Evolutionary conservation across 1,140 invertebrate species (phyloP).

Genomic region (Drosophila repleta): DNA sequence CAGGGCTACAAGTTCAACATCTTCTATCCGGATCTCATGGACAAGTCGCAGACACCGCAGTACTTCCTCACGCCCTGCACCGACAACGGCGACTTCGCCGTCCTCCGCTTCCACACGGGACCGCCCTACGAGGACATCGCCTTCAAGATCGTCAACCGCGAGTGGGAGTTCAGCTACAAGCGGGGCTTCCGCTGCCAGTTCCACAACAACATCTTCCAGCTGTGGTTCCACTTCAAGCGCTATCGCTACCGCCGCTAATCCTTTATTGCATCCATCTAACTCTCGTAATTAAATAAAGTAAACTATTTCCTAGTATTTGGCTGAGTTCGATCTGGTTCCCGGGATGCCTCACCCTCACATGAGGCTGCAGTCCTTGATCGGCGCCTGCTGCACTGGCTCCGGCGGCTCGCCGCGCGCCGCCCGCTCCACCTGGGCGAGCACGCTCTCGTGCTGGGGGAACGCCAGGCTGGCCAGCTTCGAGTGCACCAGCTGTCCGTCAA

Average conservation of each 20-base stretch:
- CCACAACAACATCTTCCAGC: constrained; percentile 99
- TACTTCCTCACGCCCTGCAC: constrained; percentile 95
- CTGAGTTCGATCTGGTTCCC: too few relatives aligned
- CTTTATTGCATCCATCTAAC: not conserved
- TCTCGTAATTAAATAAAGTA: not conserved
- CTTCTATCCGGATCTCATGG: constrained; percentile 99
- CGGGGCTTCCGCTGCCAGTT: constrained; percentile 99
- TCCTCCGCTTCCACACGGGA: constrained; percentile 97
- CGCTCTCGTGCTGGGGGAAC: constrained; percentile 86
- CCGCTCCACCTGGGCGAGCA: constrained; percentile 84
- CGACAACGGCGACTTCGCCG: constrained; percentile 97
- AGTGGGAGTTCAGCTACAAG: constrained; percentile 99
- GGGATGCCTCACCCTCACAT: too few relatives aligned
- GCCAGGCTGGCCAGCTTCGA: constrained; percentile 86
- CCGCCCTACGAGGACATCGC: constrained; percentile 99
- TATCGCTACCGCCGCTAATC: constrained; percentile 96
- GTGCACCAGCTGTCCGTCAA: constrained; percentile 86
- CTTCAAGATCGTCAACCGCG: constrained; percentile 99
- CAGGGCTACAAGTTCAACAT: constrained; percentile 99
- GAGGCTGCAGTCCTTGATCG: constrained; percentile 84
- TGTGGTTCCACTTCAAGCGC: constrained; percentile 99
- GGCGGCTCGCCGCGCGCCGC: constrained; percentile 83
- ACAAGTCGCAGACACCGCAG: constrained; percentile 96
- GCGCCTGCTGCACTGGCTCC: constrained; percentile 83
- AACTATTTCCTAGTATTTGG: not conserved